Evolutionary conservation across 2,797 vertebrate species (phyloP).

Genomic region (Gallinago stenura): DNA sequence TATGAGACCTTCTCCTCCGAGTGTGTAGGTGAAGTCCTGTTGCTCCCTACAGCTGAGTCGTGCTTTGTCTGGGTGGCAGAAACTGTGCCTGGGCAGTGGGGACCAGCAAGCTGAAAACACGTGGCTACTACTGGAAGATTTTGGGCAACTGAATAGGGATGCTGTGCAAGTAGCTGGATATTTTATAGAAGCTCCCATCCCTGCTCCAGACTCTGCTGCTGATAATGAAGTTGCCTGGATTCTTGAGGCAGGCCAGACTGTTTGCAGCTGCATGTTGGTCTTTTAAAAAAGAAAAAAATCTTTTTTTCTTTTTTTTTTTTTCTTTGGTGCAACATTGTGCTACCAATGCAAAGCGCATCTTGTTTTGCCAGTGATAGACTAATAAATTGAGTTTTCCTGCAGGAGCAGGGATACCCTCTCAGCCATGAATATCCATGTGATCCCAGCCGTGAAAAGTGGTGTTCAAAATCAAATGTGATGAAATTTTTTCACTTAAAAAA

Average conservation of each 20-base stretch:
- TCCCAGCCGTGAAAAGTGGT: neutral
- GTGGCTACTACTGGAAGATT: neutral
- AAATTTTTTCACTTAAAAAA: neutral
- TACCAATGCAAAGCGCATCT: neutral
- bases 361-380: neutral
- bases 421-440: conserved; percentile 26
- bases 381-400: conserved; percentile 30
- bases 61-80: neutral
- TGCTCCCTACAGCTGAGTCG: neutral
- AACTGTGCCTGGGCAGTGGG: rapidly evolving
- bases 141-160: neutral
- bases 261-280: neutral
- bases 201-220: neutral
- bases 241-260: neutral
- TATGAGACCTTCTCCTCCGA: neutral
- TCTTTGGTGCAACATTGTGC: neutral
- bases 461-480: neutral
- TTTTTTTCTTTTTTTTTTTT: neutral
- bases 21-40: rapidly evolving
- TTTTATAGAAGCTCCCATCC: neutral
- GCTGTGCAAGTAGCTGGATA: neutral
- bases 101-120: no score
- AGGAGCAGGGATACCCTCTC: neutral
- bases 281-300: neutral
- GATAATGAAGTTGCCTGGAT: neutral